Evolutionary conservation across 2,888 invertebrate genomes (phyloP), one percentile per base, ranked within the genome.

Genomic region (Caenorhabditis plicata): DNA sequence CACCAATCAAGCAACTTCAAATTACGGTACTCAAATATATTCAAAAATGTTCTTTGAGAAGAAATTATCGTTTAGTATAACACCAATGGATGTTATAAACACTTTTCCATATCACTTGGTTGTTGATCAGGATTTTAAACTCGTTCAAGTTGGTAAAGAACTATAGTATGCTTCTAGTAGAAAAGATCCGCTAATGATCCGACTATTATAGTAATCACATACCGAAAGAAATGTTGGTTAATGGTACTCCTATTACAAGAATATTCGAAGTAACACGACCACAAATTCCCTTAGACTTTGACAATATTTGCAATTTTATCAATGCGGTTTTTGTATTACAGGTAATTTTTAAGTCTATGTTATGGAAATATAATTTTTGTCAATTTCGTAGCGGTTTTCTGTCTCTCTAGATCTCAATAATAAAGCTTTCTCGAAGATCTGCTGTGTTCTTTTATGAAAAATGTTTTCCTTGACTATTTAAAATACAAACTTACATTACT

Each of bases 241-340:
- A 66, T 1, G 78, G 77, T 22, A 76, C 76, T 3, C 75, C 76
- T 4, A 33, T 80, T 7, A 63, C 74, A 39, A 60, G 75, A 32
- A 61, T 78, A 11, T 75, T 75, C 45, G 74, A 77, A 52, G 71
- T 80, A 25, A 70, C 69, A 22, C 73, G 78, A 1, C 80, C 80
- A 0, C 75, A 80, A 41, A 75, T 80, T 40, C 78, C 78, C 15
- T 49, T 80, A n/a, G 78, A 78, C 52, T 80, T 75, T 49, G 80
- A 79, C 29, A 75, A 72, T 40, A 77, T 77, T 40, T 68, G 71
- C 41, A 68, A 75, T 51, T 75, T 75, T 44, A 76, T 76, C 54
- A 76, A 76, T 45, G 73, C 73, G 8, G 74, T 76, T 26, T 76
- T 76, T 55, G 71, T 76, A 3, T 49, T 76, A 8, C 73, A 76